Evolutionary conservation across 2,113 vertebrate genomes (phyloP), one percentile per base, ranked within the genome.

Genomic region (Semicossyphus pulcher): DNA sequence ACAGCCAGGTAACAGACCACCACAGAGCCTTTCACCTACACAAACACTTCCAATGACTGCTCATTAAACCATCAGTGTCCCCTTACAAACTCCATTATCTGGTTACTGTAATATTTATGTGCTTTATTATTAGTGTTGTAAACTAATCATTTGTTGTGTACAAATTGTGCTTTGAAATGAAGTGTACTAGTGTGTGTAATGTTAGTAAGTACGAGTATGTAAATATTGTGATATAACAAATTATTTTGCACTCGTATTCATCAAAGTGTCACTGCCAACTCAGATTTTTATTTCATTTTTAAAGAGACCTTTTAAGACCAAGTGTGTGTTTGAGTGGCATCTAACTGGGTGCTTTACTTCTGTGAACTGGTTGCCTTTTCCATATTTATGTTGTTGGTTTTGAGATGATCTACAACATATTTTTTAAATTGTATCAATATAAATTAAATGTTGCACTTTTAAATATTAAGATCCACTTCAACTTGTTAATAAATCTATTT

Each of bases 401-500:
- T 41, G 16, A 70, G 34, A 54, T 67, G 37, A 54, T 72, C 39
- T 58, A 21, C 12, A 61, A 76, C 23, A 4, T 65, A 56, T 57
- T 32, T 78, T 74, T 51, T 48, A 67, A 73, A 76, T 59, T 26
- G 1, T 64, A 56, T 71, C 31, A 48, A 57, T 31, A 59, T 42
- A 56, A 37, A 39, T 49, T 48, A 49, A 53, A 76, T 67, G 52
- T 71, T 72, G 3, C 76, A 84, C 69, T 72, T 78, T 85, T 67
- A 69, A 78, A 85, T 63, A 54, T 74, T 49, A 23, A 75, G n/a
- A 72, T 69, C 32, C 34, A 45, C 23, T 54, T 29, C 29, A 12
- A 65, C 9, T 41, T 73, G 34, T 67, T 25, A 85, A 86, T 87
- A 87, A 82, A 88, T 78, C 11, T 86, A 87, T 87, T 88, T 89